Evolutionary conservation across 2,113 vertebrate genomes (phyloP).

Genomic region (Lagopus leucura): DNA sequence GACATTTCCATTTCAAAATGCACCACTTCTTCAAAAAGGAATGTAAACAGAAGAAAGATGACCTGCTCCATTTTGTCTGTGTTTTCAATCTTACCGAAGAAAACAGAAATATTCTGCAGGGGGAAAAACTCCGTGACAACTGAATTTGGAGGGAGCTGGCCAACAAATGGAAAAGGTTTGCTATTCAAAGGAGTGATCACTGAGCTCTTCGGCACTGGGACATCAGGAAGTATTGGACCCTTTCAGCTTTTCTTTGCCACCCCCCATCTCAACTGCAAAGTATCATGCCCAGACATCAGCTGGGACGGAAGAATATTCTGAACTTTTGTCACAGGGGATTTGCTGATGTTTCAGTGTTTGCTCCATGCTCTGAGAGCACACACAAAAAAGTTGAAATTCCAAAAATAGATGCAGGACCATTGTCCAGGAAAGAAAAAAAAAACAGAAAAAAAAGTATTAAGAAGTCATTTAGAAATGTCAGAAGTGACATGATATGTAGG

Average conservation of each 20-base stretch:
- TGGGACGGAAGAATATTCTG: neutral
- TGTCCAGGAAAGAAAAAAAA: neutral
- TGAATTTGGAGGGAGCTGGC: neutral
- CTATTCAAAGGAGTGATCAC: neutral
- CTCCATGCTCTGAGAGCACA: neutral
- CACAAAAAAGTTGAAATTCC: neutral
- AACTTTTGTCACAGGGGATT: neutral
- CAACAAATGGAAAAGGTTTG: neutral
- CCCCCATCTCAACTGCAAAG: neutral
- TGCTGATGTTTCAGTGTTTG: neutral
- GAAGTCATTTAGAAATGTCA: neutral
- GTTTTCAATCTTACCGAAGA: neutral
- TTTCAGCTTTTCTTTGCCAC: neutral
- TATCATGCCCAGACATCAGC: neutral
- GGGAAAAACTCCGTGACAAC: neutral
- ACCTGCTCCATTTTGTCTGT: neutral
- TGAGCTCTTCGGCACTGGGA: neutral
- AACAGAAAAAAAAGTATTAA: neutral
- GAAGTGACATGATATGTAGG: rapidly evolving
- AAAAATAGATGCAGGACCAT: neutral
- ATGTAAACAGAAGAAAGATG: neutral
- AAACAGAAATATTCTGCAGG: neutral
- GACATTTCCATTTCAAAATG: neutral
- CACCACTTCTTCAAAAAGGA: neutral
- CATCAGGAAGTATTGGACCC: neutral